Base-by-base conservation (phyloP, 2,888 invertebrate genomes). In the Napeogenes sylphis region DNA sequence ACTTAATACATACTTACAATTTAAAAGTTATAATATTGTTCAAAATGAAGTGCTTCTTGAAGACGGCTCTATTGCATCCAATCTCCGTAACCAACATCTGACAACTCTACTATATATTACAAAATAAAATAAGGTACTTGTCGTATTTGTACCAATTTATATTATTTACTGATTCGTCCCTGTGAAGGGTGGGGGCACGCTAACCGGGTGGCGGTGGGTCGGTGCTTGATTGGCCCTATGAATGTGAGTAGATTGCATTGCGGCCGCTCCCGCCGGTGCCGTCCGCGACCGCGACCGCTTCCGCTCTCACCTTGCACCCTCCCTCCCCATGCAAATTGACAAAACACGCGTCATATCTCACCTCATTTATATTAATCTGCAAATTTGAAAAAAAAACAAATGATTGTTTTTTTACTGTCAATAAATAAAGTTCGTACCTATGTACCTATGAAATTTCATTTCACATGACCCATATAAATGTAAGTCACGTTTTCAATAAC, bases 401-500 rank as follows among this genome's bases (percentile, higher is more conserved):
- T 58, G 56, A 65, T 67, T 59, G 65, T 61, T 61, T 61, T 67
- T 66, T 70, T 68, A 69, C 64, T 69, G 69, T 61, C 68, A 70
- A 68, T 63, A 70, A 66, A 70, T 66, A 70, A 68, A 64, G 66
- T 70, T 68, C 66, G 58, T 62, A 60, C 56, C 60, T 61, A 64
- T 51, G 42, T 67, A 73, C 76, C 70, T 79, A 80, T 78, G 76
- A 82, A 84, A 83, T 82, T 80, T 82, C 75, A 80, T 83, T 82
- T 69, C 78, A 81, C 78, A 81, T 78, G 78, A 79, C 79, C 84
- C 78, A 85, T 88, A 87, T 88, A 88, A 87, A 90, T 89, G 90
- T 89, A 87, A 86, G 89, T 88, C 90, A 90, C 90, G 90, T 90
- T 87, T 90, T 89, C 90, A 90, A 90, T 90, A 90, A 89, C 88